Conservation (phyloP, 1,140 invertebrate genomes). For the Capitella teleta region DNA sequence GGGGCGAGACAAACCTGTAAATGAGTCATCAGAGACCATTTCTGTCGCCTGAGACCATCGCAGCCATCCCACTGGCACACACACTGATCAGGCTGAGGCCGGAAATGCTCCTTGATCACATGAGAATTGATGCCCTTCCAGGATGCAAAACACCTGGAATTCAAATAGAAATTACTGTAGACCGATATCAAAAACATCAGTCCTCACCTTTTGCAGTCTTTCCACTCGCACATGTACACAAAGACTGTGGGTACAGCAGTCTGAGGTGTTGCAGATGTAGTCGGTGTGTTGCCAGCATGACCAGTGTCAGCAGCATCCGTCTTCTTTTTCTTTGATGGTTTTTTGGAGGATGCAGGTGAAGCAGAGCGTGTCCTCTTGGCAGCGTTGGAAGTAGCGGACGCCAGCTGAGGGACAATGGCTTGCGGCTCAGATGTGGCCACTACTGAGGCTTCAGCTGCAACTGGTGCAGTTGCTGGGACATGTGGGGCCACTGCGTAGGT, state of each 20-base stretch:
- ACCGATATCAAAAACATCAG: not conserved
- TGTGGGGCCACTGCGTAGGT: not conserved
- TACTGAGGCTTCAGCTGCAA: conserved; percentile 7
- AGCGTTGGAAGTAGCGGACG: no score
- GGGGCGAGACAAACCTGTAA: conserved; percentile 32
- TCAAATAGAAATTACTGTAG: not conserved
- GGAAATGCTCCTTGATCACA: conserved; percentile 7
- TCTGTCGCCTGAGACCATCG: conserved; percentile 34
- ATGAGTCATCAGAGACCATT: conserved; percentile 39
- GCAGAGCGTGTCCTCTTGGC: not conserved
- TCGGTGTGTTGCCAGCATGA: no score
- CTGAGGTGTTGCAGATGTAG: no score
- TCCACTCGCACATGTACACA: conserved; percentile 39
- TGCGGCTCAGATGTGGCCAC: conserved; percentile 6
- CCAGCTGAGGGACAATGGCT: no score
- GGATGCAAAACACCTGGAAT: conserved; percentile 6
- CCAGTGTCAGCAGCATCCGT: not conserved
- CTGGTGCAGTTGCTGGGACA: conserved; percentile 3
- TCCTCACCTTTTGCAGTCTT: conserved; percentile 31
- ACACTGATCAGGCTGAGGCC: not conserved
- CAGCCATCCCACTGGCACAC: conserved; percentile 38
- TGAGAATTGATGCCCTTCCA: not conserved
- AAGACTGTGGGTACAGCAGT: conserved; percentile 11
- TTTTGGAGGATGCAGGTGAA: conserved; percentile 6
- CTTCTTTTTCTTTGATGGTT: conserved; percentile 4